Evolutionary conservation across 1,140 invertebrate species (phyloP), one percentile per base, ranked within the genome.

Genomic region (Musca vetustissima): DNA sequence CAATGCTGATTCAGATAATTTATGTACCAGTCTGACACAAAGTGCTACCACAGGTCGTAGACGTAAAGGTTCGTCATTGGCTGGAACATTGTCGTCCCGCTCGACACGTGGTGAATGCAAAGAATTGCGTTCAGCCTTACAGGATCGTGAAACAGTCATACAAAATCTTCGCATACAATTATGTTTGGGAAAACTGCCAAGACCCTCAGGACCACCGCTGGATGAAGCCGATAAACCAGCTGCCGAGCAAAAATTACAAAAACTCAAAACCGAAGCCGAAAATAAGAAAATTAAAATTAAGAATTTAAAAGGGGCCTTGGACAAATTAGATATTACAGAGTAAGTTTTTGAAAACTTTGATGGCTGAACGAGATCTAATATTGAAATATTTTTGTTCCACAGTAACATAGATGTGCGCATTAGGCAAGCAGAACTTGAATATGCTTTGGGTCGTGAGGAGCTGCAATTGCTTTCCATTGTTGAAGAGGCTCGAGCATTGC

Each of bases 361-460:
- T 32, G n/a, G 14, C n/a, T n/a, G n/a, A n/a, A n/a, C n/a, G n/a
- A 59, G 8, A 28, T 25, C 17, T n/a, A 15, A n/a, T 14, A 22
- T 53, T 32, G 9, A 59, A 8, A 22, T 66, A n/a, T 17, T n/a
- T 3, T 64, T 75, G 28, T 55, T 72, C 85, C 85, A 15, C 82
- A 95, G 93, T 75, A 95, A 95, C 78, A 94, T 95, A 65, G 93
- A 96, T 78, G 88, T 92, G n/a, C 86, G 93, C 70, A 95, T 96
- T 75, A 90, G 93, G 73, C 93, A 95, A 76, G 94, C 94, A 0
- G 94, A 96, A 82, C 81, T 95, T 70, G 93, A 95, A 76, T 96
- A 94, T 80, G 90, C 93, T 78, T 83, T 95, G 43, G 93, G 93
- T 0, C 85, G 93, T 19, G 94, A 96, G 79, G 94, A 96, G 83